Conservation (phyloP, 2,888 invertebrate genomes). For the Cataglyphis livida region DNA sequence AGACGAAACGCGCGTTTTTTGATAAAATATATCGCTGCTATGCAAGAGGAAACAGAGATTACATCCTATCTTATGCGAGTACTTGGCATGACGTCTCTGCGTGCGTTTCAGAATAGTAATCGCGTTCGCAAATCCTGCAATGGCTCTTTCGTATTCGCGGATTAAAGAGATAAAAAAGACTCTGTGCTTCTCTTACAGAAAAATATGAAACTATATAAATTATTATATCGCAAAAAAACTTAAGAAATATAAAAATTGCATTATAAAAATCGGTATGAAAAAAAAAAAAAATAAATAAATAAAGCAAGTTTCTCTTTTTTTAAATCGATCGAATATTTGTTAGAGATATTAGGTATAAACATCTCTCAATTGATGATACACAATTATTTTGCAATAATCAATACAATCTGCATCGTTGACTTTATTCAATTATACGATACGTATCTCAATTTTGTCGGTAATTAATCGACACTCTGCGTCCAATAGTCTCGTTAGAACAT, state of each 20-base stretch:
- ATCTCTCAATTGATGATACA: background rate
- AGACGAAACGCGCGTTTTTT: constrained; percentile 17
- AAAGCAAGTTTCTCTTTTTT: background rate
- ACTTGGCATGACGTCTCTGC: constrained; percentile 52
- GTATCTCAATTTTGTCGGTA: constrained; percentile 47
- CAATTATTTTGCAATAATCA: constrained; percentile 28
- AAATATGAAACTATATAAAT: constrained; percentile 19
- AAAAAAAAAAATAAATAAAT: background rate
- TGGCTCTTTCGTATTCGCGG: constrained; percentile 52
- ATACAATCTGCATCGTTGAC: constrained; percentile 36
- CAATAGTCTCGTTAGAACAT: constrained; percentile 36
- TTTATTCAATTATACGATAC: constrained; percentile 32
- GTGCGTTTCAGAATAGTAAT: constrained; percentile 66
- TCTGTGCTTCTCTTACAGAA: background rate
- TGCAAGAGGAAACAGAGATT: constrained; percentile 67
- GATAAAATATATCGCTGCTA: constrained; percentile 45
- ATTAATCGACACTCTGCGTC: constrained; percentile 30
- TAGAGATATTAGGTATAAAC: background rate
- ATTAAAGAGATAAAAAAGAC: constrained; percentile 17
- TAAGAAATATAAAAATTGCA: constrained; percentile 3
- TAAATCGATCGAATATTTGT: constrained; percentile 10
- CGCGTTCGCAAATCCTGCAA: constrained; percentile 57
- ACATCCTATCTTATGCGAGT: constrained; percentile 66
- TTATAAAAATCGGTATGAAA: background rate
- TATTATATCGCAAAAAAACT: constrained; percentile 10